These are phyloP conservation scores for Hystrix cristata DNA, from an alignment of 2,113 vertebrate species.

Conservation along the genomic window DNA sequence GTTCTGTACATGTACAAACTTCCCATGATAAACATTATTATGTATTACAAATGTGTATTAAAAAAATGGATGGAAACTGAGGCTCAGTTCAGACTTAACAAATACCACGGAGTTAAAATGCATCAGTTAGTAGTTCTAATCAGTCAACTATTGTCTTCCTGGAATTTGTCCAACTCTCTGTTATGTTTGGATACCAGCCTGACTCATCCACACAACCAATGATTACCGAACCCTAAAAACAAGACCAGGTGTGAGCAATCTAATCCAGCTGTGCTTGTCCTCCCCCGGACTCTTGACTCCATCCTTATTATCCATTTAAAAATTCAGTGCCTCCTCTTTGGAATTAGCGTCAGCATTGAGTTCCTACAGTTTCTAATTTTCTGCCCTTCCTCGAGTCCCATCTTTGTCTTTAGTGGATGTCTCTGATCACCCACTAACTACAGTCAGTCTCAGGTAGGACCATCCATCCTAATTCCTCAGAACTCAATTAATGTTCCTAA, in stretches of 20 bases:
- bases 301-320: background rate
- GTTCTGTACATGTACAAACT: background rate
- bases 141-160: background rate
- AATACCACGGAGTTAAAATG: background rate
- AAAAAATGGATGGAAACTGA: background rate
- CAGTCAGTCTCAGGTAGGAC: background rate
- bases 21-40: background rate
- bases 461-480: background rate
- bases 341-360: background rate
- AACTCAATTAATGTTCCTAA: background rate
- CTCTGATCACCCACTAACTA: background rate
- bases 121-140: background rate
- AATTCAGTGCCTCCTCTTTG: background rate
- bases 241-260: background rate
- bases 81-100: background rate
- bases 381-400: background rate
- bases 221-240: background rate
- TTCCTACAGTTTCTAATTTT: background rate
- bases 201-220: background rate
- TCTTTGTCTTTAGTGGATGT: background rate
- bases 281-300: background rate
- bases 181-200: background rate
- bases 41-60: background rate
- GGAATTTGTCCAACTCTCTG: background rate
- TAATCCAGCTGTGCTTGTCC: background rate